These are phyloP conservation scores for Sebastes minor DNA, from an alignment of 2,797 vertebrate species.

Conservation along the genomic window DNA sequence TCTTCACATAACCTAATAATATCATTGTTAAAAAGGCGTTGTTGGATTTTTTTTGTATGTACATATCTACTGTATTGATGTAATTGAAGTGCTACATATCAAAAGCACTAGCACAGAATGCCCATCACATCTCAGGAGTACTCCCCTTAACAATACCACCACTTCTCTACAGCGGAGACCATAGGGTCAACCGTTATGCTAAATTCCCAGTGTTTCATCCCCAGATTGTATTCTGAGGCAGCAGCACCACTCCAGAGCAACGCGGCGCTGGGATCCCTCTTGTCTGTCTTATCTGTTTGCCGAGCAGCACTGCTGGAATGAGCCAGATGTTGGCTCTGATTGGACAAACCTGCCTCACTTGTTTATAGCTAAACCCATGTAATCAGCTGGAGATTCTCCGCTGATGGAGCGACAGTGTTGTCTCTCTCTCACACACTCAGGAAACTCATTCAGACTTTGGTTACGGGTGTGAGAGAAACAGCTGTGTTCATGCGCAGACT, in stretches of 20 bases:
- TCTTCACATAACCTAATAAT: background rate
- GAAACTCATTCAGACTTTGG: slow-evolving; percentile 62
- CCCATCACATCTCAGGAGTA: background rate
- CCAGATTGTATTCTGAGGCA: slow-evolving; percentile 9
- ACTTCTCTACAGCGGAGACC: background rate
- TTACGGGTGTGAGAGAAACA: slow-evolving; percentile 55
- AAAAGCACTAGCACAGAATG: background rate
- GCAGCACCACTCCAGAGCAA: slow-evolving; percentile 10
- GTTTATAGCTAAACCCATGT: slow-evolving; percentile 65
- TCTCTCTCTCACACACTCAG: slow-evolving; percentile 38
- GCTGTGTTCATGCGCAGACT: slow-evolving; percentile 48
- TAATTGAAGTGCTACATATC: background rate
- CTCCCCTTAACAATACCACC: no score
- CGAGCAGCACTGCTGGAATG: slow-evolving; percentile 42
- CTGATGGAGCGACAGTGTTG: slow-evolving; percentile 53
- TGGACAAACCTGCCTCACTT: slow-evolving; percentile 64
- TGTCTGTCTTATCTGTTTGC: slow-evolving; percentile 26
- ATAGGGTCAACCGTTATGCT: background rate
- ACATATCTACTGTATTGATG: background rate
- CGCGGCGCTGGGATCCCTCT: slow-evolving; percentile 18
- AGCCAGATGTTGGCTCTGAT: slow-evolving; percentile 73
- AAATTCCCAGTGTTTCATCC: slow-evolving; percentile 10
- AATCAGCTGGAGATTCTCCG: slow-evolving; percentile 62
- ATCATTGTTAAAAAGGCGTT: background rate
- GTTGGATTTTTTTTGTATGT: background rate